These are phyloP conservation scores for Caenorhabditis latens DNA, from an alignment of 1,140 invertebrate species.

Conservation along the genomic window DNA sequence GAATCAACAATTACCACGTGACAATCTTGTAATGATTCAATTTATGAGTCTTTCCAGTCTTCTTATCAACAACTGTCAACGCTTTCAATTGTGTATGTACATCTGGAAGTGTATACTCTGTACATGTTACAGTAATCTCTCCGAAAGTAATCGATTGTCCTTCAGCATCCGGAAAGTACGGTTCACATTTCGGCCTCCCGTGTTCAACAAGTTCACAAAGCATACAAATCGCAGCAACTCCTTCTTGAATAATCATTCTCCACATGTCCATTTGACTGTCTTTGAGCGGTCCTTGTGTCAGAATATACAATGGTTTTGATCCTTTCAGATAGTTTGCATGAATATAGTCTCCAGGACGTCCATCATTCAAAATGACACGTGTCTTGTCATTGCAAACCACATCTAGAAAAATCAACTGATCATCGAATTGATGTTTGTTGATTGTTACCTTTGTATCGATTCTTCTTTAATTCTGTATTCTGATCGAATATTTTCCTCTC, in stretches of 20 bases:
- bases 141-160: background rate
- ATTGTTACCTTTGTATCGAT: constrained; percentile 16
- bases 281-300: constrained; percentile 10
- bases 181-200: constrained; percentile 10
- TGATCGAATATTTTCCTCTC: constrained; percentile 24
- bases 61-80: background rate
- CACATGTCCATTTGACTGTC: background rate
- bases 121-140: background rate
- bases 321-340: constrained; percentile 47
- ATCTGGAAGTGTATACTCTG: background rate
- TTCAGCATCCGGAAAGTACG: constrained; percentile 3
- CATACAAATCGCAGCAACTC: background rate
- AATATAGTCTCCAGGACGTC: constrained; percentile 18
- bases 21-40: background rate
- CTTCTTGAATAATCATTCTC: constrained; percentile 43
- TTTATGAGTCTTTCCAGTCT: background rate
- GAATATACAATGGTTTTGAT: background rate
- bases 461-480: constrained; percentile 10
- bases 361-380: constrained; percentile 47
- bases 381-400: constrained; percentile 29
- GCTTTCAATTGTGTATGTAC: background rate
- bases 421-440: too few relatives aligned
- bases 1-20: background rate
- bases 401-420: background rate
- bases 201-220: constrained; percentile 19